Base-by-base conservation (phyloP, 2,113 vertebrate species). In the Scatophagus argus region DNA sequence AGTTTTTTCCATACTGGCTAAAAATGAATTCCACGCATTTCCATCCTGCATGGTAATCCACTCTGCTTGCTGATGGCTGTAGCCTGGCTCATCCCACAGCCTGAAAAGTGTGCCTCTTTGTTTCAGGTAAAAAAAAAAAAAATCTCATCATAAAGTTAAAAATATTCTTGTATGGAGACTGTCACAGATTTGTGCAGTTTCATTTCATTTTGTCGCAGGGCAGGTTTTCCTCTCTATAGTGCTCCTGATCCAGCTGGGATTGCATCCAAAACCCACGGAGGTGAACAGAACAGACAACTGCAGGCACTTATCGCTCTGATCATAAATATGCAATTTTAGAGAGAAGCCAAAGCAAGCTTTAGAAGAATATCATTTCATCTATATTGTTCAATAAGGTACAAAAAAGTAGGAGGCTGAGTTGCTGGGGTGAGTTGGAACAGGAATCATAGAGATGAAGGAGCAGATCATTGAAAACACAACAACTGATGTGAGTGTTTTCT, bases 21-120 rank as follows among this genome's bases (percentile, higher is more conserved):
- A 21, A 60, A 71, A 77, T 14, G 1, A 46, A n/a, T 41, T 41
- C 19, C 27, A 47, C 39, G 19, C 11, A n/a, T 73, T 61, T 61
- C 25, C 43, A 38, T 78, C 12, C 6, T 21, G 31, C 32, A 62
- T 32, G 7, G 31, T 32, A 43, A 60, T 36, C 74, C 11, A 2
- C 38, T 32, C 47, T 25, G 55, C 36, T 36, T 1, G 21, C 10
- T 29, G 63, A 25, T 21, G 29, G n/a, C 44, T 34, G 9, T 8
- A 19, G 17, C 8, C 8, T 2, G 9, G 8, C 38, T 52, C 54
- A 3, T 17, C 14, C 8, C 6, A 31, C 14, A 2, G 34, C 27
- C 49, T 74, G 31, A 43, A 47, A 47, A 16, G 4, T 0, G 23
- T 13, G n/a, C 19, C 8, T 6, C 34, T 76, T 46, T 70, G 14